phyloP scores from a whole-genome alignment of 2,113 vertebrate genomes.

The Planiliza haematocheilus region DNA sequence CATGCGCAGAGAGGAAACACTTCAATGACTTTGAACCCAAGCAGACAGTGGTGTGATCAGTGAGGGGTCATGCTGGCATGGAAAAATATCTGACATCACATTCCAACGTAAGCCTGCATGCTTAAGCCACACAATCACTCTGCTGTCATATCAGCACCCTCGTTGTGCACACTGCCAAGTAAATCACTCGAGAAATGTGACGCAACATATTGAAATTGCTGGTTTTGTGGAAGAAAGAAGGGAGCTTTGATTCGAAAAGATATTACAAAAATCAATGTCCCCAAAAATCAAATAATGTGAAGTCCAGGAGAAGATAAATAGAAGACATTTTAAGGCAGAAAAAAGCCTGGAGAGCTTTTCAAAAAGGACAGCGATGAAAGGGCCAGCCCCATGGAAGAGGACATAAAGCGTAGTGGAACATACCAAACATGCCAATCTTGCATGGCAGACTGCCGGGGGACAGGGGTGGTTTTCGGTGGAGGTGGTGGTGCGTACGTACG shows the following conservation, averaged over 20 bases:
- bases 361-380: constrained; percentile 2
- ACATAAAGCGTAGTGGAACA: constrained; percentile 71
- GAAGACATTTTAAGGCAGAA: background rate
- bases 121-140: constrained; percentile 44
- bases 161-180: background rate
- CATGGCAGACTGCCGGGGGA: constrained; percentile 91
- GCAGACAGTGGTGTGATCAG: constrained; percentile 10
- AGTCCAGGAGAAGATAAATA: background rate
- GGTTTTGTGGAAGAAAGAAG: constrained; percentile 14
- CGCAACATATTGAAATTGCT: constrained; percentile 35
- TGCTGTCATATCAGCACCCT: constrained; percentile 40
- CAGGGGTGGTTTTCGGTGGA: constrained; percentile 89
- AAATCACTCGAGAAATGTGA: constrained; percentile 25
- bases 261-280: background rate
- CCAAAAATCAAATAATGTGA: constrained; percentile 5
- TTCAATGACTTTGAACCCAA: constrained; percentile 9
- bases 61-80: constrained; percentile 16
- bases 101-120: constrained; percentile 25
- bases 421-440: constrained; percentile 90
- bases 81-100: constrained; percentile 15
- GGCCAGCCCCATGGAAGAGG: constrained; percentile 13
- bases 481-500: constrained; percentile 88
- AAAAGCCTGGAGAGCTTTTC: background rate
- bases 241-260: background rate
- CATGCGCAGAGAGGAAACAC: constrained; percentile 54